phyloP scores from a whole-genome alignment of 2,797 vertebrate species.

The Crenichthys baileyi region DNA sequence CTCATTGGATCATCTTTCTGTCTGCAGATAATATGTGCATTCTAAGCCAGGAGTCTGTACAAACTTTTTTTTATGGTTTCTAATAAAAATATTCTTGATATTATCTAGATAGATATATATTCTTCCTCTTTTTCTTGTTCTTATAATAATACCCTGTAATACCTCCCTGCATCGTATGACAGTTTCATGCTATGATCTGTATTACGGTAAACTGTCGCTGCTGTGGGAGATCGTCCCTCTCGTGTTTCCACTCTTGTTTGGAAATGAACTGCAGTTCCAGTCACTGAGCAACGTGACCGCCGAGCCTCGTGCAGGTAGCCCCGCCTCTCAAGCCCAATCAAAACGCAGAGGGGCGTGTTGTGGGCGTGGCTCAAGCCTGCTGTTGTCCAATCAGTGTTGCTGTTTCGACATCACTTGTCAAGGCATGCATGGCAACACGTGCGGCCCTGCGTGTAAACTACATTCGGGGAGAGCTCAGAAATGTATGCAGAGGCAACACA shows the following conservation, averaged over 20 bases:
- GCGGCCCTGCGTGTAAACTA: slow-evolving; percentile 75
- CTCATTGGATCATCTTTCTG: no score
- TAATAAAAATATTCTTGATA: no score
- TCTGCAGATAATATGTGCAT: no score
- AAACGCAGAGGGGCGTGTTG: neutral
- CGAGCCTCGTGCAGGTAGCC: slow-evolving; percentile 65
- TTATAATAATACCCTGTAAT: neutral
- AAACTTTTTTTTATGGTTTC: no score
- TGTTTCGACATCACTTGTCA: slow-evolving; percentile 3
- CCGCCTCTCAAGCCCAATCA: slow-evolving; percentile 63
- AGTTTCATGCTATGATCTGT: rapidly evolving
- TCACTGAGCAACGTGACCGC: slow-evolving; percentile 74
- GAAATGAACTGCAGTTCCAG: slow-evolving; percentile 49
- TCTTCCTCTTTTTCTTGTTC: neutral
- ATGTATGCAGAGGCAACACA: slow-evolving; percentile 16
- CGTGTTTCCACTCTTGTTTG: slow-evolving; percentile 48
- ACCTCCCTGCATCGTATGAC: neutral
- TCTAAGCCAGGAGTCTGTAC: no score
- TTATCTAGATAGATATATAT: no score
- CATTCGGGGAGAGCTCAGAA: slow-evolving; percentile 22
- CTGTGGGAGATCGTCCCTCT: slow-evolving; percentile 29
- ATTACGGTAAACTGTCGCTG: slow-evolving; percentile 25
- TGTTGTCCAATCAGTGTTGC: slow-evolving; percentile 55
- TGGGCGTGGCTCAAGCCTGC: neutral
- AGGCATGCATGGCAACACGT: slow-evolving; percentile 64